phyloP scores from a whole-genome alignment of 35 echinoderm and acorn worm genomes.

The Ophioderma brevispina region DNA sequence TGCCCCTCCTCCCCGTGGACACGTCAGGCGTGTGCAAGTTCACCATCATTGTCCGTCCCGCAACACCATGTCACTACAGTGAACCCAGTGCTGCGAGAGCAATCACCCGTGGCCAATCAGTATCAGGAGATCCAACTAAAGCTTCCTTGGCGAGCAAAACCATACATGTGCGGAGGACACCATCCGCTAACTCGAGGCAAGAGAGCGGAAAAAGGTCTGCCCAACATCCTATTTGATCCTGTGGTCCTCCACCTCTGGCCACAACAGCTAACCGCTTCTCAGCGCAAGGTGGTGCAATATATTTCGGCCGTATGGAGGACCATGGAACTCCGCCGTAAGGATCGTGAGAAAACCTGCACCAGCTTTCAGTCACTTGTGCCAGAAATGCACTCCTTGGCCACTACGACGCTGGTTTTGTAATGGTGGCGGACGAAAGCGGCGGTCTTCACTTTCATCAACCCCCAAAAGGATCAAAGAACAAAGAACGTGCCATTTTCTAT shows the following conservation, averaged over 20 bases:
- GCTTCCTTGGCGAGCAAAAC: conserved; percentile 29
- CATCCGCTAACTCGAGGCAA: conserved; percentile 32
- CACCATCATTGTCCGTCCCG: conserved; percentile 20
- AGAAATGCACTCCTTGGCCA: conserved; percentile 20
- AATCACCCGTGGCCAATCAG: conserved; percentile 32
- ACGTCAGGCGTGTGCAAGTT: conserved; percentile 27
- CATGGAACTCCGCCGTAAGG: conserved; percentile 1
- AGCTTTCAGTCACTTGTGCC: conserved; percentile 33
- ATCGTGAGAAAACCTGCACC: background rate
- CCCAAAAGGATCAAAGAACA: background rate
- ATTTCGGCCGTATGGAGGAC: conserved; percentile 24
- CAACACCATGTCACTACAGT: conserved; percentile 15
- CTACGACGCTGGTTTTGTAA: conserved; percentile 31
- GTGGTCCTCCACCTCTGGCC: background rate
- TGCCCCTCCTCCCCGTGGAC: conserved; percentile 28
- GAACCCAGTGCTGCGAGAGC: conserved; percentile 34
- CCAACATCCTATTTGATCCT: background rate
- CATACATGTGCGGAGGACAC: conserved; percentile 39
- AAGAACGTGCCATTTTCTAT: background rate
- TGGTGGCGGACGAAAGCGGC: background rate
- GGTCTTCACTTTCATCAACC: background rate
- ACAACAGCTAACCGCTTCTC: conserved; percentile 10
- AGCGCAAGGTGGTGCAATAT: background rate
- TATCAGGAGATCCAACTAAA: conserved; percentile 43
- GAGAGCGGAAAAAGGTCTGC: conserved; percentile 45